A percentile compares a stretch with the other conserved stretches of the same genome.
These are phyloP conservation scores for Chaetogeoica ovagalla DNA, from an alignment of 2,888 invertebrate species.

Conservation along the genomic window DNA sequence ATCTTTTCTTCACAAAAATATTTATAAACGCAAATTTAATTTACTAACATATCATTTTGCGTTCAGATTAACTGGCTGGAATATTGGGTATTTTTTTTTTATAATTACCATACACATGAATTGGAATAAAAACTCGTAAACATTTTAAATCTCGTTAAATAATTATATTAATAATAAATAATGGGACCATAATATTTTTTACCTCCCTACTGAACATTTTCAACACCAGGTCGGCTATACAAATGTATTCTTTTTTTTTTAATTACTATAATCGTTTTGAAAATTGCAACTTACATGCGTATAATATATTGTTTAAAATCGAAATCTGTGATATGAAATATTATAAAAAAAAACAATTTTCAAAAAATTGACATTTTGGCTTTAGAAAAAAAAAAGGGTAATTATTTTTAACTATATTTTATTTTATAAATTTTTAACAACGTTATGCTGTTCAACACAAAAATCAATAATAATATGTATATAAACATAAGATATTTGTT, in stretches of 20 bases:
- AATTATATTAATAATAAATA: slow-evolving; percentile 27
- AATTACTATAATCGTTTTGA: slow-evolving; percentile 7
- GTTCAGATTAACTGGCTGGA: slow-evolving; percentile 2
- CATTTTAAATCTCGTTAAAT: slow-evolving; percentile 13
- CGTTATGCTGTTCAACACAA: slow-evolving; percentile 10
- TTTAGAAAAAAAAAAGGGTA: slow-evolving; percentile 21
- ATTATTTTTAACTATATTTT: slow-evolving; percentile 29
- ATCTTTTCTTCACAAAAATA: neutral
- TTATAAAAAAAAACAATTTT: slow-evolving; percentile 19
- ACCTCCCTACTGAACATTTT: slow-evolving; percentile 13
- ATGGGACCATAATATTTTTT: slow-evolving; percentile 49
- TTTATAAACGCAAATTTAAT: slow-evolving; percentile 6
- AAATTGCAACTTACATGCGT: neutral
- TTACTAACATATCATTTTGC: slow-evolving; percentile 37
- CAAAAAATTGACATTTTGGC: slow-evolving; percentile 10
- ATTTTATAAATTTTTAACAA: slow-evolving; percentile 22
- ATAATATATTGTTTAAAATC: slow-evolving; percentile 29
- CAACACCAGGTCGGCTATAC: slow-evolving; percentile 12
- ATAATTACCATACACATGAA: neutral
- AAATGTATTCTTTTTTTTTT: neutral
- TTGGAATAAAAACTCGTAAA: slow-evolving; percentile 6
- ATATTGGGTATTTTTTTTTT: neutral
- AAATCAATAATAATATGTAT: neutral
- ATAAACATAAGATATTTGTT: slow-evolving; percentile 12
- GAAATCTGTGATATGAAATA: slow-evolving; percentile 42